Base-by-base conservation (phyloP, 2,113 vertebrate species). In the Columba janthina region DNA sequence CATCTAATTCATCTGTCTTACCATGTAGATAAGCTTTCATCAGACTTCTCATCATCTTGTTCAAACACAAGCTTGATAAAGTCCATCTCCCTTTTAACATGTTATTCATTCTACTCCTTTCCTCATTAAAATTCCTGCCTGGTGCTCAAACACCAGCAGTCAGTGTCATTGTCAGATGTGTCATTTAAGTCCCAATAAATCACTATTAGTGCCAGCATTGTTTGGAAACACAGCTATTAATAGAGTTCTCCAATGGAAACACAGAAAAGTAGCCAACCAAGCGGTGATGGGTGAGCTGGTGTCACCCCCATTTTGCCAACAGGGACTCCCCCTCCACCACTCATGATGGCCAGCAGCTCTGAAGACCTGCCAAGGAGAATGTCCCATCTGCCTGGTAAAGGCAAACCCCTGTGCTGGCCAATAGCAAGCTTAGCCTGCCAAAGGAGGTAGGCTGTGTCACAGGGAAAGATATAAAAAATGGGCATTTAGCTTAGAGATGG, bases 91-190 rank as follows among this genome's bases (percentile, higher is more conserved):
- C 19, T 92, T 81, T 88, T 76, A 89, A 81, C 24, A 31, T 6
- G 0, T 83, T 56, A 81, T 95, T 88, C 53, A 73, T 96, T 91
- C 76, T 88, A 22, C 25, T 91, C 50, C 77, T 73, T 88, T 85
- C 72, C 42, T 87, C 78, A 82, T 93, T 92, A 94, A 96, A 96
- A 96, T 95, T 94, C 96, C 85, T 88, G 32, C 70, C 60, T 1
- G 2, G 62, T 93, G 57, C 44, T 90, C 73, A 64, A 95, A 85
- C 77, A 87, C 38, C 51, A 96, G 74, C 85, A 94, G 82, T 71
- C 89, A 82, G 21, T 94, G 75, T 89, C 93, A 66, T 83, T 93
- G 85, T 93, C 95, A 93, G 87, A 87, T 13, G 8, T 65, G 71
- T 80, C 93, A 86, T 83, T 95, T 72, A 93, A 92, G 89, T 83